Base-by-base conservation (phyloP, 2,888 invertebrate species). In the Incurvaria masculella region DNA sequence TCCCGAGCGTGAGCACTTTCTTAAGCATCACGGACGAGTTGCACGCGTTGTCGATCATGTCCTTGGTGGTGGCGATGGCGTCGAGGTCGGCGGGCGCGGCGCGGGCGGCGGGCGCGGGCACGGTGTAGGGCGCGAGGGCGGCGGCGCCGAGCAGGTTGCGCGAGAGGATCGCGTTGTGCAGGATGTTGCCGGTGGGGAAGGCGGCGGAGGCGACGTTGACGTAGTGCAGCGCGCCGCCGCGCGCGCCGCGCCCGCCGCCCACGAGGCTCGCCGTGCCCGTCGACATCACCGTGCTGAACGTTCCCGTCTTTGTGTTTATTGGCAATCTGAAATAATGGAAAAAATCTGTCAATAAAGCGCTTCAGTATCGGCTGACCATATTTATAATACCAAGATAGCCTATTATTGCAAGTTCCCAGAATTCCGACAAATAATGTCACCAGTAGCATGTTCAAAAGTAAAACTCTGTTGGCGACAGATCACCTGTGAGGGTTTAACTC, bases 11-110 rank as follows among this genome's bases (percentile, higher is more conserved):
- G 2, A 80, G 59, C 1, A 80, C 79, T 53, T 80, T 78, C 53
- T 80, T 80, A 52, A 80, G 57, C 79, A 79, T 79, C 8, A 79
- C 71, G 2, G 79, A 79, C 0, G 79, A 79, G 51, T 76, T 78
- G 54, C 79, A 78, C 0, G 78, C 73, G 51, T 76, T 79, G 47
- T 79, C 79, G 18, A 79, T 78, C 73, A 79, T 74, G 51, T 78
- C 79, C 60, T 78, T 79, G 0, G 75, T 71, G 0, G 76, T 76
- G 1, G 76, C 73, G 50, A 79, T 78, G 27, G 61, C 68, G 42
- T 78, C 74, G 49, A 67, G 75, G 50, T 76, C 79, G 16, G 57
- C 61, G n/a, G n/a, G n/a, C n/a, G n/a, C n/a, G 2, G 64, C 61
- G 47, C 64, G 66, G 19, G 33, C n/a, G 0, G 67, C 61, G 5